phyloP scores from a whole-genome alignment of 2,113 vertebrate genomes.

The Ceyx melanurus region DNA sequence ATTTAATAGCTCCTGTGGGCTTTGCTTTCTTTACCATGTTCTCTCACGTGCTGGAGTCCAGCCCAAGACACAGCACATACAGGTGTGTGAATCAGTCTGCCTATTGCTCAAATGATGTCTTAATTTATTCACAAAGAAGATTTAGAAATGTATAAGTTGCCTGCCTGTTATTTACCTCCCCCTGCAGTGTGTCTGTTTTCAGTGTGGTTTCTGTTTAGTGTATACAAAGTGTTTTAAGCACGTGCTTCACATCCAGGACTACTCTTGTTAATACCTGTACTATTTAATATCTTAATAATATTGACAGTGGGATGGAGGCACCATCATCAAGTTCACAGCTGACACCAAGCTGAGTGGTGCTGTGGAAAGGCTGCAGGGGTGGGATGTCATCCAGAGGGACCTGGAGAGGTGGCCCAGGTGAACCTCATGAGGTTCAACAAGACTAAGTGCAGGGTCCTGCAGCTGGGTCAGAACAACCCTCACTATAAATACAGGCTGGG shows the following conservation, averaged over 20 bases:
- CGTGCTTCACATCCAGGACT: not conserved
- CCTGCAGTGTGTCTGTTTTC: not conserved
- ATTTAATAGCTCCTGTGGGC: conserved; percentile 6
- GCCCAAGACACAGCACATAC: not conserved
- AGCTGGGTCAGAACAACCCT: too few species aligned
- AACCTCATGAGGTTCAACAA: too few species aligned
- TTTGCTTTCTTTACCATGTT: conserved; percentile 17
- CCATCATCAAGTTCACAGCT: too few species aligned
- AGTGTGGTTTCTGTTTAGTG: not conserved
- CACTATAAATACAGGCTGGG: too few species aligned
- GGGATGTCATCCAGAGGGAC: too few species aligned
- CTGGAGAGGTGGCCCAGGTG: too few species aligned
- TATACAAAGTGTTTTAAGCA: not conserved
- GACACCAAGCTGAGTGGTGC: too few species aligned
- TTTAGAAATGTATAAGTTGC: not conserved
- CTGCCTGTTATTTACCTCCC: conserved; percentile 3
- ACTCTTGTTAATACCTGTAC: not conserved
- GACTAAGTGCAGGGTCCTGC: too few species aligned
- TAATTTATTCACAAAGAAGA: conserved; percentile 17
- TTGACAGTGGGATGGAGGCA: too few species aligned
- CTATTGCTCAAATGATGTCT: conserved; percentile 4
- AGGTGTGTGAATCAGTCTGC: conserved; percentile 6
- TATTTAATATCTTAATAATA: too few species aligned
- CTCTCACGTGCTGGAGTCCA: not conserved
- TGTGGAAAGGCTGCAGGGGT: too few species aligned